Evolutionary conservation across 2,888 invertebrate species (phyloP).

Genomic region (Tridacna gigas): DNA sequence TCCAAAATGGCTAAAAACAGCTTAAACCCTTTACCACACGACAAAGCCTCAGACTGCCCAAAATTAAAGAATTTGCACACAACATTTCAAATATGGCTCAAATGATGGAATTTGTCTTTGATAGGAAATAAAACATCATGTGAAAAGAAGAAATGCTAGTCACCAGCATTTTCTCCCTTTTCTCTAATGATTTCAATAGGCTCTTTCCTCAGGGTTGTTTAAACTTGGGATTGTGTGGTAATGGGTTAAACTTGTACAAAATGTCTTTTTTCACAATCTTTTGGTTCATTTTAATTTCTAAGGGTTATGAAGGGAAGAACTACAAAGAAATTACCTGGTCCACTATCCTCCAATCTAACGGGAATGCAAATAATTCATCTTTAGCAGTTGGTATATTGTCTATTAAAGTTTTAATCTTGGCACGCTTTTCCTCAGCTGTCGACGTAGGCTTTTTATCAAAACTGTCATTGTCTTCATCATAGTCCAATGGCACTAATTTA

Average conservation of each 20-base stretch:
- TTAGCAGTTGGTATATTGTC: slow-evolving; percentile 99
- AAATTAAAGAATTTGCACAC: no score
- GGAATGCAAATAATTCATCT: slow-evolving; percentile 97
- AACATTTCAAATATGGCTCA: no score
- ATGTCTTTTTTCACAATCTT: no score
- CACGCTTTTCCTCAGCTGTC: slow-evolving; percentile 95
- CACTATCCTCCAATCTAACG: slow-evolving; percentile 95
- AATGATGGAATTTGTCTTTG: not conserved
- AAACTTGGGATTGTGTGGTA: not conserved
- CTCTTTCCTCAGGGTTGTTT: not conserved
- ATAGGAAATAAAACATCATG: not conserved
- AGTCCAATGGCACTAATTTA: slow-evolving; percentile 87
- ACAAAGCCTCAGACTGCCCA: no score
- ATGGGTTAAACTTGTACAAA: not conserved
- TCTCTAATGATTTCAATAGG: not conserved
- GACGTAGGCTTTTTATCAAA: slow-evolving; percentile 72
- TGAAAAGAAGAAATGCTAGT: not conserved
- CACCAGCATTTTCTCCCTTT: not conserved
- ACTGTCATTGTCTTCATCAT: slow-evolving; percentile 75
- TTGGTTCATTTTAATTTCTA: no score
- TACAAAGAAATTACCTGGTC: slow-evolving; percentile 87
- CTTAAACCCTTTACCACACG: no score
- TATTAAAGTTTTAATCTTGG: slow-evolving; percentile 98
- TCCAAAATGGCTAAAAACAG: no score
- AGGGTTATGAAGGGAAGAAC: not conserved